A percentile compares a stretch with the other conserved stretches of the same genome.
These are phyloP conservation scores for Tenebrosternarchus preto DNA, from an alignment of 2,113 vertebrate genomes.

Conservation along the genomic window DNA sequence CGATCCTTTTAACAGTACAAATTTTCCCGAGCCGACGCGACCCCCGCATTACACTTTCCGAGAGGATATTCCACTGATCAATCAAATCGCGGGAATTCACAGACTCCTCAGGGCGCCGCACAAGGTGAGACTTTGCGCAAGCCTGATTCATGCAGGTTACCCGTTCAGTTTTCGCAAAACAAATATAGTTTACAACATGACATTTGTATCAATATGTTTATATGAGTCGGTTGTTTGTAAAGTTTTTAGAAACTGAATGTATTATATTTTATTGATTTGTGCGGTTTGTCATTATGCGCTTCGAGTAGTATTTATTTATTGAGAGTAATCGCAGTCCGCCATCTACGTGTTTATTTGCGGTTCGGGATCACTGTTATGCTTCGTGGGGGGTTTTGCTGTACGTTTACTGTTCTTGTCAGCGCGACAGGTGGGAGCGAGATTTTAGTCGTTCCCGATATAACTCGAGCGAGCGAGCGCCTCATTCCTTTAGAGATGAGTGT, in stretches of 20 bases:
- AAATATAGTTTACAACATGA: too few species aligned
- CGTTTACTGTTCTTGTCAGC: conserved; percentile 20
- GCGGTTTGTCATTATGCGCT: too few species aligned
- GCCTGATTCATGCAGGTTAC: too few species aligned
- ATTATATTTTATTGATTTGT: too few species aligned
- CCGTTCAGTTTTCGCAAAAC: too few species aligned
- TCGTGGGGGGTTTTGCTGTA: neutral
- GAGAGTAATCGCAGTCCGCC: too few species aligned
- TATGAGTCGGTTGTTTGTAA: too few species aligned
- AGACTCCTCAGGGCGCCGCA: conserved; percentile 88
- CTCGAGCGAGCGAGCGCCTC: neutral
- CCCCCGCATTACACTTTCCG: conserved; percentile 88
- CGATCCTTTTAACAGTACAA: conserved; percentile 94
- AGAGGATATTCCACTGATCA: conserved; percentile 86
- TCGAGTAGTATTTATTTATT: too few species aligned
- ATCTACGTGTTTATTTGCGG: too few species aligned
- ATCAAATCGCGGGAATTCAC: conserved; percentile 87
- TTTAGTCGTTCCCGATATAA: conserved; percentile 9
- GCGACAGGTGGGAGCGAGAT: conserved; percentile 59
- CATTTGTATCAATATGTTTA: too few species aligned
- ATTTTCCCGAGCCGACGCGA: conserved; percentile 89
- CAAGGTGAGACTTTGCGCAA: conserved; percentile 78
- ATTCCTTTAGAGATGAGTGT: too few species aligned
- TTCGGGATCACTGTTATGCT: neutral
- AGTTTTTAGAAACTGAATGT: too few species aligned